A percentile compares a stretch with the other conserved stretches of the same genome.
Evolutionary conservation across 2,888 invertebrate genomes (phyloP).

Genomic region (Athalia rosae): DNA sequence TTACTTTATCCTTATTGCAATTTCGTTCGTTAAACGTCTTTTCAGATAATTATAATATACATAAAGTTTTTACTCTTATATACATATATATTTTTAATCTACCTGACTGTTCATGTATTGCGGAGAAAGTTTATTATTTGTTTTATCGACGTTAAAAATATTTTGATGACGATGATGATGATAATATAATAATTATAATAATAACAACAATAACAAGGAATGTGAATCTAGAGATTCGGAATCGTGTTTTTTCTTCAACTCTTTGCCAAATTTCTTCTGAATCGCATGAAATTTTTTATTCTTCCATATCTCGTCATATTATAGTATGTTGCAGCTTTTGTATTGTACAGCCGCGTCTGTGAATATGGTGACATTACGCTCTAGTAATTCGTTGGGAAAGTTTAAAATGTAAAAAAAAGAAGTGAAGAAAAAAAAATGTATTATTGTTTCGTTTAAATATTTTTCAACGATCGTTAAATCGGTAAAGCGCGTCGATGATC

Average conservation of each 20-base stretch:
- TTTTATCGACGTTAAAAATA: slow-evolving; percentile 20
- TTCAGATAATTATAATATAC: too few relatives aligned
- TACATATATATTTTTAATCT: neutral
- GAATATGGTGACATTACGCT: slow-evolving; percentile 35
- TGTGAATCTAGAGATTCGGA: neutral
- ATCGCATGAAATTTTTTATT: too few relatives aligned
- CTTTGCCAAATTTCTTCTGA: too few relatives aligned
- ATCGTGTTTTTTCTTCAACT: too few relatives aligned
- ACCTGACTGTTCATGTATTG: neutral
- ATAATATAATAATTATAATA: neutral
- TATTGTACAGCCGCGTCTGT: neutral
- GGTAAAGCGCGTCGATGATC: too few relatives aligned
- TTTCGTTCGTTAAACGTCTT: too few relatives aligned
- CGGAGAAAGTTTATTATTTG: slow-evolving; percentile 31
- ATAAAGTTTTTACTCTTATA: neutral
- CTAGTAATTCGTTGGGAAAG: slow-evolving; percentile 30
- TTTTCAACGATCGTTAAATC: too few relatives aligned
- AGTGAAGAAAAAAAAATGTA: too few relatives aligned
- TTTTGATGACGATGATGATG: neutral
- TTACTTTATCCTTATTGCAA: too few relatives aligned
- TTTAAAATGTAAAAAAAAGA: neutral
- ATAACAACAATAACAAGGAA: slow-evolving; percentile 3
- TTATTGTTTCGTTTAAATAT: too few relatives aligned
- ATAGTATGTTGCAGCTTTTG: too few relatives aligned
- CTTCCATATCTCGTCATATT: too few relatives aligned